These are phyloP conservation scores for Branchipolynoe longqiensis DNA, from an alignment of 2,888 invertebrate genomes.

Conservation along the genomic window DNA sequence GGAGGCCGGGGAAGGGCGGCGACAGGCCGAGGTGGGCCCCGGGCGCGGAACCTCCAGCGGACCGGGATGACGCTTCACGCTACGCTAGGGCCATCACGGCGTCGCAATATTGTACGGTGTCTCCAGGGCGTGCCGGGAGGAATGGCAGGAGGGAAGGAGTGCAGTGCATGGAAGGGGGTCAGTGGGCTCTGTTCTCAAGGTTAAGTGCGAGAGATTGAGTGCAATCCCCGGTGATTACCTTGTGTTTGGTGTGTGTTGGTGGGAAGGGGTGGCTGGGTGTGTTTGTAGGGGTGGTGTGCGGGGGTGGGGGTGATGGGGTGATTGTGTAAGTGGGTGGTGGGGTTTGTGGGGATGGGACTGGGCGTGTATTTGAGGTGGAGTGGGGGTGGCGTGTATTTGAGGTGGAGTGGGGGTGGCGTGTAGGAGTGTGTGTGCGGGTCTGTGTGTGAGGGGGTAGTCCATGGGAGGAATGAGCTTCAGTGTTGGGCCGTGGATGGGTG, in stretches of 20 bases:
- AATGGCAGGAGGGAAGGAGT: too few relatives aligned
- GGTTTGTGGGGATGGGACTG: too few relatives aligned
- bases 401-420: too few relatives aligned
- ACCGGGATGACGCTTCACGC: not conserved
- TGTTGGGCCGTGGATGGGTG: too few relatives aligned
- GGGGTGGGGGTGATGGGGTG: not conserved
- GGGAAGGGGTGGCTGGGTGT: not conserved
- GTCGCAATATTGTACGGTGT: not conserved
- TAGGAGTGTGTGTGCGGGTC: too few relatives aligned
- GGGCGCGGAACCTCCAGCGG: not conserved
- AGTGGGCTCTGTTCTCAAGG: not conserved
- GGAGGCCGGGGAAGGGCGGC: not conserved
- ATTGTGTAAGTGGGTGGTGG: not conserved
- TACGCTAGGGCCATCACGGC: not conserved
- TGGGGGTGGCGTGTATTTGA: too few relatives aligned
- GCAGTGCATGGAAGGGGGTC: too few relatives aligned
- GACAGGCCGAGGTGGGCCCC: not conserved
- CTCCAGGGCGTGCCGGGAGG: too few relatives aligned
- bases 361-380: too few relatives aligned
- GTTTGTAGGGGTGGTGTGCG: not conserved
- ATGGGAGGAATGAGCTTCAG: too few relatives aligned
- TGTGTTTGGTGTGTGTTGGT: conserved; percentile 20
- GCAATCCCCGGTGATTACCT: conserved; percentile 45
- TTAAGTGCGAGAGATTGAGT: conserved; percentile 48
- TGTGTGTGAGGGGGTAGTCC: too few relatives aligned